phyloP scores from a whole-genome alignment of 2,113 vertebrate genomes.

The Tretioscincus oriximinensis region DNA sequence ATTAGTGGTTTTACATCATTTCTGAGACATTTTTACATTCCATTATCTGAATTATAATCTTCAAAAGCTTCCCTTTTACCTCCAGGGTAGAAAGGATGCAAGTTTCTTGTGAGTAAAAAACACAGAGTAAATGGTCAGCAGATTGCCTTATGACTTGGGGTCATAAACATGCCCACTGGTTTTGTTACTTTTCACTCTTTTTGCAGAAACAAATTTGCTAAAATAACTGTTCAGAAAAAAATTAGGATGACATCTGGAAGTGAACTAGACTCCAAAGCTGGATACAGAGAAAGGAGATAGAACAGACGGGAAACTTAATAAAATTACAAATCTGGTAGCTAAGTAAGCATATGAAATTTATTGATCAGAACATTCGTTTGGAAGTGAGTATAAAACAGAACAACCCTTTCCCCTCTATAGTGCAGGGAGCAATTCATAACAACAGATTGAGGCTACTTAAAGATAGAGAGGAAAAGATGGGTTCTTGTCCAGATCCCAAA shows the following conservation, averaged over 20 bases:
- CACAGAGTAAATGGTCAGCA: conserved; percentile 24
- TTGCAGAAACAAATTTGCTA: background rate
- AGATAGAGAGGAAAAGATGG: too few relatives aligned
- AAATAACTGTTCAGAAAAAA: conserved; percentile 4
- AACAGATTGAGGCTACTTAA: too few relatives aligned
- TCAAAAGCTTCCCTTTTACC: background rate
- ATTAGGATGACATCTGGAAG: conserved; percentile 5
- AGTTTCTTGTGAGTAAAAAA: conserved; percentile 24
- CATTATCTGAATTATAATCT: background rate
- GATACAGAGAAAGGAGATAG: background rate
- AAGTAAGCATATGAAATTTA: background rate
- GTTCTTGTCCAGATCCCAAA: too few relatives aligned
- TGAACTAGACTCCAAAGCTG: background rate
- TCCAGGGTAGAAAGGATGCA: background rate
- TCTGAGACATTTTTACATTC: conserved; percentile 4
- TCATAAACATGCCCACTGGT: background rate
- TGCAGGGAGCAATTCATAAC: too few relatives aligned
- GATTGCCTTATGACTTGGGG: background rate
- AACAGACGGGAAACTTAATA: background rate
- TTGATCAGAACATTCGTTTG: background rate
- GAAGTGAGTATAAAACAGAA: background rate
- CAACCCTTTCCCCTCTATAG: too few relatives aligned
- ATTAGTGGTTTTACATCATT: background rate
- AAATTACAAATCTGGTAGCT: background rate
- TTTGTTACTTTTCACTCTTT: conserved; percentile 17